Percentiles rank a stretch among this genome's conserved stretches.
Evolutionary conservation across 2,888 invertebrate genomes (phyloP).

Genomic region (Limenitis camilla): DNA sequence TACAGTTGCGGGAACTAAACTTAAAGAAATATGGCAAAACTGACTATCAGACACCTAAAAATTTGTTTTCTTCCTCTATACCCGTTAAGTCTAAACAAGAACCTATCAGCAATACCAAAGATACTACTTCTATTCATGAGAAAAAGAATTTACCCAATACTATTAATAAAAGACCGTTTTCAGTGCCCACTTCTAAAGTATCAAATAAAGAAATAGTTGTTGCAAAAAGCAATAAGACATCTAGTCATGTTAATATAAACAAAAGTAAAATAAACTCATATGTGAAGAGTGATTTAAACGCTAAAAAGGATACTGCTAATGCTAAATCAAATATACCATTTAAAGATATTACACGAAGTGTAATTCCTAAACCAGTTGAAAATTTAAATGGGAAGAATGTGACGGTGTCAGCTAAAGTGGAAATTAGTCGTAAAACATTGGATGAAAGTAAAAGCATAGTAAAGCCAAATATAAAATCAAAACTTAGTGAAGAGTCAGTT

Average conservation of each 20-base stretch:
- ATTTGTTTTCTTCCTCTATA: constrained; percentile 19
- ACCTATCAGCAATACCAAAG: constrained; percentile 7
- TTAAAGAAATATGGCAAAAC: constrained; percentile 45
- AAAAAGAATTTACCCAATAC: constrained; percentile 37
- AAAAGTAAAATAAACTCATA: not conserved
- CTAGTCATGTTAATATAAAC: not conserved
- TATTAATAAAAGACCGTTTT: not conserved
- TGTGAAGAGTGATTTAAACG: not conserved
- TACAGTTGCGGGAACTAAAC: constrained; percentile 55
- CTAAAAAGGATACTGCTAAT: not conserved
- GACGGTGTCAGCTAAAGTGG: constrained; percentile 4
- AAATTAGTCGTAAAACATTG: constrained; percentile 19
- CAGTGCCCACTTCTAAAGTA: not conserved
- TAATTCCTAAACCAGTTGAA: constrained; percentile 2
- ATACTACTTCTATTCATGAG: constrained; percentile 7
- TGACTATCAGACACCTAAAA: constrained; percentile 8
- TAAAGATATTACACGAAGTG: not conserved
- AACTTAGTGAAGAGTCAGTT: constrained; percentile 40
- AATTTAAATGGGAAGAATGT: constrained; percentile 6
- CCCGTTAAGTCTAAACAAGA: constrained; percentile 18
- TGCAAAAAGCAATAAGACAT: constrained; percentile 3
- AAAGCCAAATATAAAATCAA: constrained; percentile 21
- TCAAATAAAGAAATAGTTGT: not conserved
- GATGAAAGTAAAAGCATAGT: constrained; percentile 32
- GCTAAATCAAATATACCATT: constrained; percentile 1